Evolutionary conservation across 1,140 invertebrate species (phyloP).

Genomic region (Sinonovacula constricta): DNA sequence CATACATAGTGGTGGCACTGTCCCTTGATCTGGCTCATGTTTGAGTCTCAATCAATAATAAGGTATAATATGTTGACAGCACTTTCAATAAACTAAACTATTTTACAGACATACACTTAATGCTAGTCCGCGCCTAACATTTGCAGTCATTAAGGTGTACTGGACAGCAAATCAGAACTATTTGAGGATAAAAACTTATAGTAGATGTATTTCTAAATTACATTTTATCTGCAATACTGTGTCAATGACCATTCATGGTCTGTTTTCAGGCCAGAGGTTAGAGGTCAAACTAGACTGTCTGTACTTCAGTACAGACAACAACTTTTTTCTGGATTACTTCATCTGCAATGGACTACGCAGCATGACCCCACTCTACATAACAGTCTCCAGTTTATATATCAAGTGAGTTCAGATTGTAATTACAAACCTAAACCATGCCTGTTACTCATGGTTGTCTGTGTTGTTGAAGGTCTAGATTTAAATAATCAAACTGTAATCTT

Average conservation of each 20-base stretch:
- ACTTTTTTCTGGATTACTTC: conserved; percentile 68
- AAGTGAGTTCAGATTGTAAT: too few species aligned
- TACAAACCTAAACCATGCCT: too few species aligned
- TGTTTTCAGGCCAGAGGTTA: conserved; percentile 63
- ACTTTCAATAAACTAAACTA: background rate
- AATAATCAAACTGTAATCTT: too few species aligned
- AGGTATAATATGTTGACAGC: too few species aligned
- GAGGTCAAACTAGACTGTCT: conserved; percentile 63
- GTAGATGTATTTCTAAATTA: background rate
- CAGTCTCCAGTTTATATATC: conserved; percentile 63
- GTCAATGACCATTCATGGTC: background rate
- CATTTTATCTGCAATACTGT: background rate
- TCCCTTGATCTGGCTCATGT: too few species aligned
- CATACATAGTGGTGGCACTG: too few species aligned
- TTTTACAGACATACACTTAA: background rate
- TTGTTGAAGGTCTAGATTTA: too few species aligned
- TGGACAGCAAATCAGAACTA: too few species aligned
- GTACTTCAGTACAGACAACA: conserved; percentile 59
- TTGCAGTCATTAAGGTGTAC: background rate
- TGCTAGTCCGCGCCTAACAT: background rate
- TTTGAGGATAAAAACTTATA: too few species aligned
- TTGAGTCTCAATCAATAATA: too few species aligned
- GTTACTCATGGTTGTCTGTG: too few species aligned
- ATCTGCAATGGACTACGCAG: conserved; percentile 63
- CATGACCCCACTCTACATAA: conserved; percentile 60